Base-by-base conservation (phyloP, 2,888 invertebrate species). In the Polyommatus icarus region DNA sequence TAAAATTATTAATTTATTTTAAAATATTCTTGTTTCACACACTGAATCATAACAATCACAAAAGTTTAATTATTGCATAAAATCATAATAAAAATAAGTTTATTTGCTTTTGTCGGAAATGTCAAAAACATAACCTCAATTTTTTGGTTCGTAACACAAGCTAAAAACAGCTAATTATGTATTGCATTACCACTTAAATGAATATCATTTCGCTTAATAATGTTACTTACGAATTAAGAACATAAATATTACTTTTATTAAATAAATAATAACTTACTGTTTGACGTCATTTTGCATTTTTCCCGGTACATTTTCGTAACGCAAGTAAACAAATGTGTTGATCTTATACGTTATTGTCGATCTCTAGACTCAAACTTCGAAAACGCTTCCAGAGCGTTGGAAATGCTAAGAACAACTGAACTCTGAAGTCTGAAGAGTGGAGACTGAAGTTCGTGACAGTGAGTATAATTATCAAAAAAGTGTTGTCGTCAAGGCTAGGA, bases 221-320 rank as follows among this genome's bases (percentile, higher is more conserved):
- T 67, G 12, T 67, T 15, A 8, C 67, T 15, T 67, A 67, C 10
- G 29, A 67, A 5, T 24, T 24, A 15, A 29, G 29, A 54, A 54
- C 54, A 18, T 54, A 46, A 54, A 54, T 18, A 54, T 18, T 18
- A 54, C 4, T 18, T 18, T 15, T 29, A 8, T 5, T 67, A 67
- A 67, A 67, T 29, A 4, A 67, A 67, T 67, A 18, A 67, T 8
- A 29, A 89, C 92, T 91, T 85, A 92, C 92, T 81, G 81, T 91
- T 89, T 1, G 92, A 92, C 18, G 79, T 79, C 0, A 89, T 91
- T 76, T 87, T 86, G 40, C 85, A 83, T 84, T 90, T 92, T 20
- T 90, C 89, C 46, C 83, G 86, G 86, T 89, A 91, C 90, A 90
- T 91, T 73, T 81, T 85, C 36, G 46, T 46, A 18, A 29, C 36